A percentile compares a stretch with the other conserved stretches of the same genome.
These are phyloP conservation scores for Lycorma delicatula DNA, from an alignment of 1,140 invertebrate species.

Conservation along the genomic window DNA sequence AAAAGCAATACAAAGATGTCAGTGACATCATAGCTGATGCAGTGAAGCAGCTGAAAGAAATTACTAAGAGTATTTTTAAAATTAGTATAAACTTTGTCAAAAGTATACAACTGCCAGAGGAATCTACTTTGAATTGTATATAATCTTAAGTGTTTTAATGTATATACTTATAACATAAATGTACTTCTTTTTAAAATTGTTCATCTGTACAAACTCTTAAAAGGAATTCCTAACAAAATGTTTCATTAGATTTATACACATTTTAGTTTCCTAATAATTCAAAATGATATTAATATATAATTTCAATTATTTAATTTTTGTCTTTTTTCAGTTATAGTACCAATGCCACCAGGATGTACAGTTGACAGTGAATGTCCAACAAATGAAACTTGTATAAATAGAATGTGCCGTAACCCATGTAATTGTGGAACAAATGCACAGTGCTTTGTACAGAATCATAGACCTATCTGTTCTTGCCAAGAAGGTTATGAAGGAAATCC, in stretches of 20 bases:
- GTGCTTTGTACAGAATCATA: conserved; percentile 72
- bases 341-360: conserved; percentile 60
- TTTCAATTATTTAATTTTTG: neutral
- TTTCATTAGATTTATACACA: neutral
- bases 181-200: too few relatives aligned
- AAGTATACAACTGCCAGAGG: too few relatives aligned
- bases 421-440: conserved; percentile 77
- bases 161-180: too few relatives aligned
- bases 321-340: conserved; percentile 45
- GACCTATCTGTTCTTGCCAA: conserved; percentile 75
- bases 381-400: conserved; percentile 72
- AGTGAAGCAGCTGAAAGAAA: too few relatives aligned
- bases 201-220: too few relatives aligned
- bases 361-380: conserved; percentile 66
- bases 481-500: conserved; percentile 79
- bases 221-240: too few relatives aligned
- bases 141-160: too few relatives aligned
- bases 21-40: too few relatives aligned
- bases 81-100: too few relatives aligned
- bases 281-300: neutral
- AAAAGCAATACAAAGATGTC: too few relatives aligned
- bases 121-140: too few relatives aligned
- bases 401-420: conserved; percentile 77
- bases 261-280: neutral
- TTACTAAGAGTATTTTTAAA: too few relatives aligned